These are phyloP conservation scores for Rotaria socialis DNA, from an alignment of 2,888 invertebrate species.

Conservation along the genomic window DNA sequence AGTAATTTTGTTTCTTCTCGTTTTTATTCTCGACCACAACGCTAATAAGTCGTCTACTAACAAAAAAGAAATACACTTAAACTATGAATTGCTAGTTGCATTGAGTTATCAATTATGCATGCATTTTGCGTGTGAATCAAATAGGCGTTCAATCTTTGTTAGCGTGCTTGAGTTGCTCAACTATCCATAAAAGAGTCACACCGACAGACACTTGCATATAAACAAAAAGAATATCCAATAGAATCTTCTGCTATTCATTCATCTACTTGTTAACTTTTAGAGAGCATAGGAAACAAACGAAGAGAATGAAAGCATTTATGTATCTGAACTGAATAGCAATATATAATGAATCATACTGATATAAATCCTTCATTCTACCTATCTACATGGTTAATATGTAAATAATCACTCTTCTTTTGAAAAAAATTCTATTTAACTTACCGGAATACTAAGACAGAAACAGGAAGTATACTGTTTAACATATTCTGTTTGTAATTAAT, in stretches of 20 bases:
- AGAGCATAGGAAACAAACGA: background rate
- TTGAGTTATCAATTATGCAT: constrained; percentile 35
- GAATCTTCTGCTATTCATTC: background rate
- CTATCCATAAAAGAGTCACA: background rate
- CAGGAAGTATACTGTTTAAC: constrained; percentile 1
- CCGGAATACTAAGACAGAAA: background rate
- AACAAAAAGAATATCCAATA: background rate
- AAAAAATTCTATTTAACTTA: background rate
- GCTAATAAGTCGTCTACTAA: background rate
- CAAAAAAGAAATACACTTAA: background rate
- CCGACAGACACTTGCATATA: background rate
- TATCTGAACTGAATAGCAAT: background rate
- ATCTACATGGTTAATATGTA: background rate
- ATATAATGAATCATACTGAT: background rate
- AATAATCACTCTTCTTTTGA: background rate
- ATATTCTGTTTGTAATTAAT: background rate
- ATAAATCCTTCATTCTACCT: background rate
- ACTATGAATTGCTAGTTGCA: background rate
- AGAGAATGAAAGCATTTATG: background rate
- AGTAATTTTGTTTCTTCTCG: background rate
- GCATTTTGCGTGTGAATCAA: constrained; percentile 33
- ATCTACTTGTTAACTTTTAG: background rate
- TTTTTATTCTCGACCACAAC: background rate
- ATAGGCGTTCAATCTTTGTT: constrained; percentile 31
- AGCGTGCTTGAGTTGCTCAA: background rate